A percentile compares a stretch with the other conserved stretches of the same genome.
phyloP scores from a whole-genome alignment of 2,888 invertebrate species.

The Drosophila lutescens region DNA sequence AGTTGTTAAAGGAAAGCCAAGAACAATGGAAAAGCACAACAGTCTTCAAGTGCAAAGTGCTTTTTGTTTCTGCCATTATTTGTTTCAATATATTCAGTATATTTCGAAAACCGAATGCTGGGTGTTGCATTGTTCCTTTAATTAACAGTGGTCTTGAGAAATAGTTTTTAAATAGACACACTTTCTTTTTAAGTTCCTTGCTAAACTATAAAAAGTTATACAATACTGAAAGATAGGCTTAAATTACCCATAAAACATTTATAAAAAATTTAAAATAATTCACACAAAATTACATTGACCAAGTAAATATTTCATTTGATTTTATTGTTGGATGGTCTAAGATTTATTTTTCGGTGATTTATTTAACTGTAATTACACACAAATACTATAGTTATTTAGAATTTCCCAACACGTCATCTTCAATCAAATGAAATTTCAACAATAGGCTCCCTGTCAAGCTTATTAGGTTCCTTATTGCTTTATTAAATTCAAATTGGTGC shows the following conservation, averaged over 20 bases:
- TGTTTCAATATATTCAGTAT: neutral
- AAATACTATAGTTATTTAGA: too few relatives aligned
- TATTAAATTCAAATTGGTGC: neutral
- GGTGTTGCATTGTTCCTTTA: constrained; percentile 5
- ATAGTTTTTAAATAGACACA: neutral
- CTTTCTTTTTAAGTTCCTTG: neutral
- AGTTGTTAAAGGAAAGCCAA: constrained; percentile 2
- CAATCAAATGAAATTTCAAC: neutral
- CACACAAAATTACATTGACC: too few relatives aligned
- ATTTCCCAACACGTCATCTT: too few relatives aligned
- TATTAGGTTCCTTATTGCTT: neutral
- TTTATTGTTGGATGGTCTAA: too few relatives aligned
- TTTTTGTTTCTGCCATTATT: neutral
- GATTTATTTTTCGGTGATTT: too few relatives aligned
- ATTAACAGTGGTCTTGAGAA: neutral
- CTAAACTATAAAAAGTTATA: too few relatives aligned
- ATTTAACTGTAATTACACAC: too few relatives aligned
- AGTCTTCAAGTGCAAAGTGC: constrained; percentile 3
- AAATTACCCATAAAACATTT: neutral
- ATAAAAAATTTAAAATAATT: too few relatives aligned
- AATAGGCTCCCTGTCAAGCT: neutral
- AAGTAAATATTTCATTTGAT: too few relatives aligned
- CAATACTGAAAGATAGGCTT: neutral
- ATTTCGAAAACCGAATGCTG: neutral
- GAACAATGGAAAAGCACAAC: constrained; percentile 13